A percentile compares a stretch with the other conserved stretches of the same genome.
Evolutionary conservation across 2,888 invertebrate genomes (phyloP).

Genomic region (Neelides folsomi): DNA sequence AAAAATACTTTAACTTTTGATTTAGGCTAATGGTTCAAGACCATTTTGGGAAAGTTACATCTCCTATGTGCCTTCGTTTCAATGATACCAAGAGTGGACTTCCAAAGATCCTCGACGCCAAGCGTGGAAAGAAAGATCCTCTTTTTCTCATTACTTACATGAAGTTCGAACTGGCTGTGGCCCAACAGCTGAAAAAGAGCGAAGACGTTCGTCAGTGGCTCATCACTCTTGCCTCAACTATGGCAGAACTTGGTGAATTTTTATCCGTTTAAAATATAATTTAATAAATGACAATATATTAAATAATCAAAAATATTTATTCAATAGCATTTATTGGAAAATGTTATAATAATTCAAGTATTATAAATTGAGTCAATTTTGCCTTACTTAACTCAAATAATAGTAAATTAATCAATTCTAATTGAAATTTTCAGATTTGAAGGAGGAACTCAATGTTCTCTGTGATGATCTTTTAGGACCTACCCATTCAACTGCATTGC

Average conservation of each 20-base stretch:
- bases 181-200: constrained; percentile 54
- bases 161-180: constrained; percentile 60
- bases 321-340: too few species aligned
- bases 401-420: constrained; percentile 6
- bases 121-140: constrained; percentile 32
- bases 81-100: constrained; percentile 8
- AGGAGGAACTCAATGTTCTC: constrained; percentile 56
- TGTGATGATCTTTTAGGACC: constrained; percentile 69
- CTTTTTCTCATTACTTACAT: constrained; percentile 39
- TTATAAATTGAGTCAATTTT: too few species aligned
- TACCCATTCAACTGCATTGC: constrained; percentile 47
- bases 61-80: constrained; percentile 10
- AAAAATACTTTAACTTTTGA: not conserved
- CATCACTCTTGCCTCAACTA: constrained; percentile 45
- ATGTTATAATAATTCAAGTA: too few species aligned
- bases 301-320: too few species aligned
- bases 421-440: constrained; percentile 45
- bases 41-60: constrained; percentile 17
- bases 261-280: too few species aligned
- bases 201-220: constrained; percentile 68
- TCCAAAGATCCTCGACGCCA: not conserved
- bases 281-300: too few species aligned
- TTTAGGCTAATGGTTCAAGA: constrained; percentile 21
- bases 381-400: too few species aligned
- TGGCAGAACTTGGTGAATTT: constrained; percentile 51